Evolutionary conservation across 2,113 vertebrate genomes (phyloP), one percentile per base, ranked within the genome.

Genomic region (Turdus rufiventris): DNA sequence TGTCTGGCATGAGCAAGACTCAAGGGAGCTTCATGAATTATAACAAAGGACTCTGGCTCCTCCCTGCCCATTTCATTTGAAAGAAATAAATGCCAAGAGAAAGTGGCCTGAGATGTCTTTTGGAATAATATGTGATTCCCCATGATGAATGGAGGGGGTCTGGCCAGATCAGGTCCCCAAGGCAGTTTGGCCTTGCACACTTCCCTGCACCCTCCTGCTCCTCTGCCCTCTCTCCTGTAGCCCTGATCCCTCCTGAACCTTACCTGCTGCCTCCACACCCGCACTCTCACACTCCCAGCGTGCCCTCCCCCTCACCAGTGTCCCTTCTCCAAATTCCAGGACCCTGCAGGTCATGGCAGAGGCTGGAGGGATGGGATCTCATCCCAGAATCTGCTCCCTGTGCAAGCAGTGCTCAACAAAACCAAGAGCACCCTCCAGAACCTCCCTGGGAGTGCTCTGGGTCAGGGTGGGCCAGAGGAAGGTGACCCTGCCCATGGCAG

Each of bases 141-240:
- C 18, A 20, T 0, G 2, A 34, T 10, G 19, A 14, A 17, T 5
- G 21, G 36, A 60, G 24, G 7, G 14, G 7, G 6, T 25, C 3
- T 45, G 56, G 50, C 10, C 45, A 45, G 38, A 33, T 74, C 57
- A 54, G 66, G 56, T 45, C 21, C 47, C 34, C 26, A 4, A 21
- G 76, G 28, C 10, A 79, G 54, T n/a, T 61, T 65, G 31, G 42
- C 26, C 38, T 7, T 51, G 28, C 38, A 34, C 9, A 36, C 53
- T 14, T 23, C 36, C 38, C 6, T 50, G 28, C 38, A 33, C 8
- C 40, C 62, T 20, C 26, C 40, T 17, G 1, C 20, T 5, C 13
- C 40, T 47, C 14, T 14, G 43, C 11, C 4, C 48, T 21, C 34
- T 57, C 57, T 40, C 40, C 8, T 67, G 19, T 5, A 1, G 14